Percentiles rank a stretch among this genome's conserved stretches.
Conservation (phyloP, 2,797 vertebrate genomes). For the Chelidonichthys spinosus region DNA sequence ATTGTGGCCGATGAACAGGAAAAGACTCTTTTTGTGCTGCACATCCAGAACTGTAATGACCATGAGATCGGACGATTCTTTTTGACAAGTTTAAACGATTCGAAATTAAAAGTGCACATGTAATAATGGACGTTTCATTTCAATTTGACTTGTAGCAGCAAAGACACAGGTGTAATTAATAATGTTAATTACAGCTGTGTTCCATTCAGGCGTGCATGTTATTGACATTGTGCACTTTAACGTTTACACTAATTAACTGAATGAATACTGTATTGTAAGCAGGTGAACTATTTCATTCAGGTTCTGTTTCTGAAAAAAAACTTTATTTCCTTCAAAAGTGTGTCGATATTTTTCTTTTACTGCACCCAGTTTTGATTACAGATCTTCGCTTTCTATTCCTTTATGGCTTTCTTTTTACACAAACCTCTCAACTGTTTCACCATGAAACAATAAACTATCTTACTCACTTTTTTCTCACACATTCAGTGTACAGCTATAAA, state of each 20-base stretch:
- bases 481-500: slow-evolving; percentile 19
- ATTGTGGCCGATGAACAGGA: slow-evolving; percentile 78
- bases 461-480: slow-evolving; percentile 6
- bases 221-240: slow-evolving; percentile 7
- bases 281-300: neutral
- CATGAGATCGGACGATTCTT: slow-evolving; percentile 10
- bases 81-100: neutral
- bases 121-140: slow-evolving; percentile 18
- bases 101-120: neutral
- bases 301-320: neutral
- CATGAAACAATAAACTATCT: slow-evolving; percentile 16
- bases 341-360: slow-evolving; percentile 8
- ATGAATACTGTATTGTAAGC: too few relatives aligned
- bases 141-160: slow-evolving; percentile 7
- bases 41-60: slow-evolving; percentile 5
- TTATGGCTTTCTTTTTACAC: slow-evolving; percentile 5
- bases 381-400: slow-evolving; percentile 12
- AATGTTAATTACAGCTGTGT: slow-evolving; percentile 24
- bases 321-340: slow-evolving; percentile 9
- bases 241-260: neutral
- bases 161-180: slow-evolving; percentile 26
- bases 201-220: slow-evolving; percentile 19
- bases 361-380: slow-evolving; percentile 3
- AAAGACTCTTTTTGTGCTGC: slow-evolving; percentile 36
- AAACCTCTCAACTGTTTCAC: slow-evolving; percentile 11